phyloP scores from a whole-genome alignment of 2,888 invertebrate genomes.

The Diarsia mendica region DNA sequence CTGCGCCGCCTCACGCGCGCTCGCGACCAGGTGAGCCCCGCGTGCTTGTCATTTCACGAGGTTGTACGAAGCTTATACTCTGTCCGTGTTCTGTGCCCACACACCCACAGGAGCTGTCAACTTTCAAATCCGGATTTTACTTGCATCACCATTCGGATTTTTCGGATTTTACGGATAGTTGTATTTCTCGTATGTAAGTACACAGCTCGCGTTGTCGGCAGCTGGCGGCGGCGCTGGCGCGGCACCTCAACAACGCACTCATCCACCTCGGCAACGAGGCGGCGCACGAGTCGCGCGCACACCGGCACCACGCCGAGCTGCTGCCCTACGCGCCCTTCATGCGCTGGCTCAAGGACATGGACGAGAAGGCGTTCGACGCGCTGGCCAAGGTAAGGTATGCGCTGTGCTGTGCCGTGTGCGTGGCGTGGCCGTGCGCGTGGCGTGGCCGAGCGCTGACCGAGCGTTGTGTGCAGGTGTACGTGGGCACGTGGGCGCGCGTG shows the following conservation, averaged over 20 bases:
- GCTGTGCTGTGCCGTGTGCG: constrained; percentile 71
- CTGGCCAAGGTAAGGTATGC: constrained; percentile 94
- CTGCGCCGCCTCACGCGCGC: constrained; percentile 79
- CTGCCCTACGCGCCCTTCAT: constrained; percentile 96
- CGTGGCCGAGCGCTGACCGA: not conserved
- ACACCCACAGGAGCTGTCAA: no score
- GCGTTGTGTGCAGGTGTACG: constrained; percentile 90
- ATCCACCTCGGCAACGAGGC: constrained; percentile 95
- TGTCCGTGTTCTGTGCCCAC: no score
- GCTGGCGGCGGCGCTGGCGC: constrained; percentile 93
- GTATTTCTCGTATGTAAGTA: no score
- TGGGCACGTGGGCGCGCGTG: constrained; percentile 95
- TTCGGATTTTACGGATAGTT: no score
- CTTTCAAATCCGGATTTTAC: no score
- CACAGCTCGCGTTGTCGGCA: constrained; percentile 28
- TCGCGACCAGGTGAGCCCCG: constrained; percentile 78
- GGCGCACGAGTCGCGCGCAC: constrained; percentile 81
- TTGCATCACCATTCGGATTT: no score
- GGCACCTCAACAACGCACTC: constrained; percentile 98
- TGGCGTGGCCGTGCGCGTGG: not conserved
- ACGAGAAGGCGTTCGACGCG: constrained; percentile 95
- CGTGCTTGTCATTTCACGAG: no score
- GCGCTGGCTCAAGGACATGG: constrained; percentile 97
- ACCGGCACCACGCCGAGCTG: constrained; percentile 96
- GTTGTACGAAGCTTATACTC: no score